Evolutionary conservation across 2,888 invertebrate genomes (phyloP), one percentile per base, ranked within the genome.

Genomic region (Trissolcus brochymenae): DNA sequence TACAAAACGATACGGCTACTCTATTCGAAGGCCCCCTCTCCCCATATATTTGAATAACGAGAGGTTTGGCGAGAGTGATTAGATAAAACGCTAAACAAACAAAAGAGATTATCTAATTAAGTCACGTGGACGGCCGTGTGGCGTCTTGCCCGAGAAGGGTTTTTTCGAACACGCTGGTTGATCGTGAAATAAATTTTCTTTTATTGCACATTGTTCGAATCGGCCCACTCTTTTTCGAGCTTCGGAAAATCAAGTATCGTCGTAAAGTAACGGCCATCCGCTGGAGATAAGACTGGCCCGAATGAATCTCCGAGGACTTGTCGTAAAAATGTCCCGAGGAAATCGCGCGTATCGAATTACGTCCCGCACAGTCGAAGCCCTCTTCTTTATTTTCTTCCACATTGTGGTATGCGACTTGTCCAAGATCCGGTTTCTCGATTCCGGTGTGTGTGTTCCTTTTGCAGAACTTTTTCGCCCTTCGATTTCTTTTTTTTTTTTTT

Each of bases 261-360:
- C 76, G 76, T 74, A 79, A 76, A 76, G 70, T 79, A 73, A 72
- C 66, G 73, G 55, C 66, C 71, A 62, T 76, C 61, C 70, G 59
- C 50, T 56, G n/a, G n/a, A 72, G 76, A 72, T 72, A 71, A 74
- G 74, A 74, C 67, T 76, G 79, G 65, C 67, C 79, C 74, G 71
- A 77, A 79, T 77, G 76, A 71, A 79, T 77, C 76, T 76, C 76
- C 68, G 57, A 74, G 68, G 79, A 61, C 74, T 79, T 43, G 76
- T 79, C 79, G 76, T 79, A 79, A 79, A 79, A 76, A 79, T 62
- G 79, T 79, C 79, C 50, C 66, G 66, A 66, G 76, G 73, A 79
- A 79, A 76, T 79, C 76, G 79, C 70, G 70, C 74, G 79, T 79
- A 79, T 79, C 79, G 76, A 79, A 79, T 79, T 79, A 79, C 78